These are phyloP conservation scores for Leptopilina syphax DNA, from an alignment of 2,888 invertebrate species.

Conservation along the genomic window DNA sequence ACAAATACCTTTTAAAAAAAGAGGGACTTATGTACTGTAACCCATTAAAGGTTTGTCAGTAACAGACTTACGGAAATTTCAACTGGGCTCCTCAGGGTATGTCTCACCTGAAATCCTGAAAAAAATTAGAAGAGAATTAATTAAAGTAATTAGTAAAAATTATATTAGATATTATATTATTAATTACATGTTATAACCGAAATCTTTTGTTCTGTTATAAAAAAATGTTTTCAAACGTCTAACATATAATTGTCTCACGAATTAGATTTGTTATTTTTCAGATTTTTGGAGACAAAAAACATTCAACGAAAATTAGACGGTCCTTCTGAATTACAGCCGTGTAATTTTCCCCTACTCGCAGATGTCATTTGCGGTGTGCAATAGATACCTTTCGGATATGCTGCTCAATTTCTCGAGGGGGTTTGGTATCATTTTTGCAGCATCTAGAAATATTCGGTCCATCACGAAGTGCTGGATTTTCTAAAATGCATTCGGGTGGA, in stretches of 20 bases:
- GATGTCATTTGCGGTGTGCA: slow-evolving; percentile 26
- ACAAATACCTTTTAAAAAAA: no score
- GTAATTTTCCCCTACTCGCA: slow-evolving; percentile 16
- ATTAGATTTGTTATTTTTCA: no score
- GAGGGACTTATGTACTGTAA: no score
- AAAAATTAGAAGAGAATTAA: no score
- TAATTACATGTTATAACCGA: background rate
- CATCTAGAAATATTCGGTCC: slow-evolving; percentile 14
- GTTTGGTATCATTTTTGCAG: slow-evolving; percentile 27
- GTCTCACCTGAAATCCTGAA: no score
- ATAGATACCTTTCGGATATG: no score
- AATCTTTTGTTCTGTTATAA: no score
- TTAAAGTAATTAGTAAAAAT: background rate
- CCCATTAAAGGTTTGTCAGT: no score
- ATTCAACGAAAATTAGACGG: slow-evolving; percentile 11
- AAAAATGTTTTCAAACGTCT: no score
- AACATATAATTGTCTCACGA: no score
- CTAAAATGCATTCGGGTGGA: slow-evolving; percentile 31
- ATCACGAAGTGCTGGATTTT: slow-evolving; percentile 19
- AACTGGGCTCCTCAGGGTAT: no score
- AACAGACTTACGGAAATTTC: no score
- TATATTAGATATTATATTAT: background rate
- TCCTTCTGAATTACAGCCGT: slow-evolving; percentile 26
- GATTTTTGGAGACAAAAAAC: background rate
- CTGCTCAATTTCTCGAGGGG: background rate